phyloP scores from a whole-genome alignment of 2,797 vertebrate genomes.

The Enteromius fasciolatus region DNA sequence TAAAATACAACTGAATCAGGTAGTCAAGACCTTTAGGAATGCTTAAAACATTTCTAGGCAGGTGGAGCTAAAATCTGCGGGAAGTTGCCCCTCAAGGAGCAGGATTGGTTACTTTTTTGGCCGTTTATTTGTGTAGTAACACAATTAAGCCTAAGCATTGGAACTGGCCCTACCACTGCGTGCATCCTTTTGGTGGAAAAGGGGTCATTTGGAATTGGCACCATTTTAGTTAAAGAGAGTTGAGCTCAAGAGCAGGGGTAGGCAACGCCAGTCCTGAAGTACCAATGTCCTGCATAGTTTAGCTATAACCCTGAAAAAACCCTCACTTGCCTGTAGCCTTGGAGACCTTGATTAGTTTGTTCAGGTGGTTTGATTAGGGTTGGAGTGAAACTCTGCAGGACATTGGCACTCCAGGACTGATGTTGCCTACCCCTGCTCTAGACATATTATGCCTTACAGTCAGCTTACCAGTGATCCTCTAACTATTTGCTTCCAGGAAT shows the following conservation, averaged over 20 bases:
- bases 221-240: not conserved
- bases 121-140: not conserved
- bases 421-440: not conserved
- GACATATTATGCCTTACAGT: not conserved
- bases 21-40: not conserved
- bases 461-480: not conserved
- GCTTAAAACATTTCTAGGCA: not conserved
- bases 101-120: not conserved
- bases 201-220: not conserved
- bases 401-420: too few species aligned
- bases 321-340: too few species aligned
- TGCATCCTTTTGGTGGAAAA: not conserved
- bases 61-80: not conserved
- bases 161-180: not conserved
- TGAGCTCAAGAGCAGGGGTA: not conserved
- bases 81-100: not conserved
- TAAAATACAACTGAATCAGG: not conserved
- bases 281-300: too few species aligned
- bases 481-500: slow-evolving; percentile 80
- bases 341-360: too few species aligned
- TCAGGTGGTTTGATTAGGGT: too few species aligned
- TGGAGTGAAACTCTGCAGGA: too few species aligned
- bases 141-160: not conserved
- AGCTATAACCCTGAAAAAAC: too few species aligned
- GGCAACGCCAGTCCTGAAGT: too few species aligned